Conservation (phyloP, 2,797 vertebrate species). For the Aphelocoma californica region DNA sequence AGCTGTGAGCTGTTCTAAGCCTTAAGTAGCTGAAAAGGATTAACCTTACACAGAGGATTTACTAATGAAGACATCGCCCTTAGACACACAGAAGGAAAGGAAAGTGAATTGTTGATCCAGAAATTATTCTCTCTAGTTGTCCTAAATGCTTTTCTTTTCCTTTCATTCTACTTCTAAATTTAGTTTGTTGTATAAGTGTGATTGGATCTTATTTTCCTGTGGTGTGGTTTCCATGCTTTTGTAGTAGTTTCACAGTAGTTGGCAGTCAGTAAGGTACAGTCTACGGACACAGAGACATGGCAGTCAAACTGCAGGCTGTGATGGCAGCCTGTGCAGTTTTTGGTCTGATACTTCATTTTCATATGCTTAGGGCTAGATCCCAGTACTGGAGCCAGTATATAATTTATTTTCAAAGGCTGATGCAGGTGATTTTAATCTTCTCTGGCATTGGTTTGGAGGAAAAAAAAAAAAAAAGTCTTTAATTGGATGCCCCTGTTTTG, state of each 20-base stretch:
- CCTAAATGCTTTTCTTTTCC: not conserved
- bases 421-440: not conserved
- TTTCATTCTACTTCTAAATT: not conserved
- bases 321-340: not conserved
- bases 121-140: not conserved
- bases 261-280: constrained; percentile 18
- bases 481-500: not conserved
- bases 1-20: constrained; percentile 44
- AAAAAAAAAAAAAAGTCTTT: accelerated
- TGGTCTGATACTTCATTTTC: not conserved
- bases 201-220: constrained; percentile 28
- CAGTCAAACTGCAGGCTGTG: not conserved
- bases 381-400: not conserved
- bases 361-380: not conserved
- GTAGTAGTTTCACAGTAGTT: constrained; percentile 50
- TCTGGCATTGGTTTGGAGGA: not conserved
- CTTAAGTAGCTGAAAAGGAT: constrained; percentile 62
- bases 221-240: constrained; percentile 21
- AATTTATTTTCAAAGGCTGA: not conserved
- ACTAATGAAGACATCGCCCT: constrained; percentile 51
- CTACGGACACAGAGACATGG: constrained; percentile 25
- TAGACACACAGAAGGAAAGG: not conserved
- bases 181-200: not conserved
- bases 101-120: constrained; percentile 1
- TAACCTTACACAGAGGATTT: constrained; percentile 62